These are phyloP conservation scores for Amorpha juglandis DNA, from an alignment of 2,888 invertebrate species.

Conservation along the genomic window DNA sequence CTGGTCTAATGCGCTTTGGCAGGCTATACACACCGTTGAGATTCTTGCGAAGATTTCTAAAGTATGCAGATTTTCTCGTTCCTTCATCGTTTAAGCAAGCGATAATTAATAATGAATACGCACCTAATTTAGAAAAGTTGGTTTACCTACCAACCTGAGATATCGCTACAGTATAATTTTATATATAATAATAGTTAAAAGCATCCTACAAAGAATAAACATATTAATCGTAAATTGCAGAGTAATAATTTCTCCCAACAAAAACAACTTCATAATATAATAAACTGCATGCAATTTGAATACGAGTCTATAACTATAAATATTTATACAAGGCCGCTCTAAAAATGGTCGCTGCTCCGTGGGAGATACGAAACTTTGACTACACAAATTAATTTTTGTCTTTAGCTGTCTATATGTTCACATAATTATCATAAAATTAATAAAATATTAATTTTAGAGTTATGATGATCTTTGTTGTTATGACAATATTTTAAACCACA, in stretches of 20 bases:
- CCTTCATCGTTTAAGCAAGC: no score
- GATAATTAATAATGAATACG: no score
- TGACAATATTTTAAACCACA: no score
- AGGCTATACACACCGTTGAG: no score
- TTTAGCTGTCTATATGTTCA: constrained; percentile 10
- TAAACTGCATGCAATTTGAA: constrained; percentile 12
- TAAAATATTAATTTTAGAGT: neutral
- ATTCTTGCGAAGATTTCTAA: no score
- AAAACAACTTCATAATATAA: neutral
- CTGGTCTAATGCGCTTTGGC: no score
- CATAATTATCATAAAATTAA: neutral
- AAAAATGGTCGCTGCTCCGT: constrained; percentile 16
- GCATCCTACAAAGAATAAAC: neutral
- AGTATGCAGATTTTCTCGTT: no score
- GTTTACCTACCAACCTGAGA: neutral
- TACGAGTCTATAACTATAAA: constrained; percentile 5
- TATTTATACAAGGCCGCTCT: constrained; percentile 6
- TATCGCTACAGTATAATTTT: neutral
- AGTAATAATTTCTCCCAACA: neutral
- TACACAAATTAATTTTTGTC: neutral
- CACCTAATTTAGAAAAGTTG: no score
- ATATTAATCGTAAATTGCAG: constrained; percentile 3
- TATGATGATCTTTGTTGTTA: no score
- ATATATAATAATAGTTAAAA: neutral
- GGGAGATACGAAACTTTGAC: neutral